Evolutionary conservation across 2,113 vertebrate genomes (phyloP).

Genomic region (Paradisaea rubra): DNA sequence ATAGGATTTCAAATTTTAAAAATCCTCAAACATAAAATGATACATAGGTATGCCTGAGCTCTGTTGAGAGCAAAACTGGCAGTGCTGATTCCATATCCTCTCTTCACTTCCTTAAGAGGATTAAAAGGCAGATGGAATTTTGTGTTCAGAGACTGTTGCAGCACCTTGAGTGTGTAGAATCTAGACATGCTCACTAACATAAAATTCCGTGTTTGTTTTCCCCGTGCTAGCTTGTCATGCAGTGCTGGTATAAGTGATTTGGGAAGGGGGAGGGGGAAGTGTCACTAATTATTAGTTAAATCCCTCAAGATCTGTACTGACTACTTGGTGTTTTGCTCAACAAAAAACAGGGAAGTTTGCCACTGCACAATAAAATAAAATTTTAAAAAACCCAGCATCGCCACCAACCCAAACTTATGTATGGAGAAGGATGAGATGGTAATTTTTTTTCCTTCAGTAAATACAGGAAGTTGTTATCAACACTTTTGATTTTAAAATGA

Average conservation of each 20-base stretch:
- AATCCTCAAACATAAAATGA: background rate
- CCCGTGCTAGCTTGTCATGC: background rate
- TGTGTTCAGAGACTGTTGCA: background rate
- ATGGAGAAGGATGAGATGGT: background rate
- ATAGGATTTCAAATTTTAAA: background rate
- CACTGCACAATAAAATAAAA: background rate
- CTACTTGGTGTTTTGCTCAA: background rate
- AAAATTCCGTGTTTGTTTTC: background rate
- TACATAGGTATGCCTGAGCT: fast-evolving
- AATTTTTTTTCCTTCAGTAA: background rate
- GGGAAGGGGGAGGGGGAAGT: fast-evolving
- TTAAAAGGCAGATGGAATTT: background rate
- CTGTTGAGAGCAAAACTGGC: background rate
- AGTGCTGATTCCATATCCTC: background rate
- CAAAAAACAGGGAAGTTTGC: background rate
- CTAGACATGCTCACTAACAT: background rate
- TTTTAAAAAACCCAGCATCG: background rate
- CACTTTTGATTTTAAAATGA: background rate
- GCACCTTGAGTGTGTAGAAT: background rate
- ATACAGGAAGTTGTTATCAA: background rate
- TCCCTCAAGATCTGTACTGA: fast-evolving
- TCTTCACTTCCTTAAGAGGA: background rate
- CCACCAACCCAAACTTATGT: background rate
- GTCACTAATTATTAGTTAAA: background rate
- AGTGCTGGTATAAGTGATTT: background rate